Percentiles rank a stretch among this genome's conserved stretches.
Evolutionary conservation across 2,113 vertebrate species (phyloP).

Genomic region (Otus sunia): DNA sequence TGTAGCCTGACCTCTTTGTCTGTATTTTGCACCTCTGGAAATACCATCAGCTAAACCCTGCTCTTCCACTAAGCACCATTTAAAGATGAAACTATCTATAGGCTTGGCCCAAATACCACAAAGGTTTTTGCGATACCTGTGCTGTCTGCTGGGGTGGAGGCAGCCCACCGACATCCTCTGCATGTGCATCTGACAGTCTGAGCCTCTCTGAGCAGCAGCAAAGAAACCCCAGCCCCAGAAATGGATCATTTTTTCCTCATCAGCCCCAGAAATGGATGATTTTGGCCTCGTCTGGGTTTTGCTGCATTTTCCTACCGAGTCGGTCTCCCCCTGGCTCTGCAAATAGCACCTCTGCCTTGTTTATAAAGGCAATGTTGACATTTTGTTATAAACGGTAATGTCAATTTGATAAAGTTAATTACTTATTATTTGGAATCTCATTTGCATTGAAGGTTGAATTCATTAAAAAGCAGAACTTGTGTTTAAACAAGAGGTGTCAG

Average conservation of each 20-base stretch:
- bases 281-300: too few relatives aligned
- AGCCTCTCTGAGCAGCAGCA: accelerated
- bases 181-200: not conserved
- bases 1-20: not conserved
- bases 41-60: not conserved
- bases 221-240: too few relatives aligned
- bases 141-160: accelerated
- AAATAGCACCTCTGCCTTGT: constrained; percentile 14
- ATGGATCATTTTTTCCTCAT: accelerated
- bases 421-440: constrained; percentile 19
- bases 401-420: constrained; percentile 32
- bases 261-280: accelerated
- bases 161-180: not conserved
- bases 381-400: not conserved
- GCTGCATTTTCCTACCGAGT: accelerated
- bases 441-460: not conserved
- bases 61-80: not conserved
- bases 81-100: accelerated
- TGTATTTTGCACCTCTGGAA: not conserved
- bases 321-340: not conserved
- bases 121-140: not conserved
- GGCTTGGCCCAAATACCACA: not conserved
- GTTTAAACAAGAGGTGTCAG: not conserved
- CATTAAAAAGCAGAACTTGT: not conserved
- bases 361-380: constrained; percentile 2